A percentile compares a stretch with the other conserved stretches of the same genome.
Evolutionary conservation across 2,888 invertebrate genomes (phyloP).

Genomic region (Cheiracanthium punctorium): DNA sequence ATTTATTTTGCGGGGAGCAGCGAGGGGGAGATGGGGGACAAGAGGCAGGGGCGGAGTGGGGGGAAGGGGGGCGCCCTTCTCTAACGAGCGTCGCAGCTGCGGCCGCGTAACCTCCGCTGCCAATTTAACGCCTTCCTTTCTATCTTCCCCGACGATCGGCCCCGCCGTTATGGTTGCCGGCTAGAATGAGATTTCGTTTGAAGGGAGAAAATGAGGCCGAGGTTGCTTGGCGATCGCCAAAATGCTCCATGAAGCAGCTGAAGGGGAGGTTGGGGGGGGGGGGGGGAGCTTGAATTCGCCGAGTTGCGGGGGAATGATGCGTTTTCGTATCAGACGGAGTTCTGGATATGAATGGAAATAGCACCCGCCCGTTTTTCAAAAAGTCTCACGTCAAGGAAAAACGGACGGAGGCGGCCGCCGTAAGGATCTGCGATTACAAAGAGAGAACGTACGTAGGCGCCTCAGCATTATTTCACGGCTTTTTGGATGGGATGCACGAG

Average conservation of each 20-base stretch:
- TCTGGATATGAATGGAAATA: too few relatives aligned
- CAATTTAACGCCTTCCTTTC: constrained; percentile 68
- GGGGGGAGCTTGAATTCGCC: too few relatives aligned
- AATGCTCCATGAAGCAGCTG: background rate
- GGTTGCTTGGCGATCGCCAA: constrained; percentile 50
- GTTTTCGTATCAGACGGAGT: too few relatives aligned
- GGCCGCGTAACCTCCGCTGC: constrained; percentile 65
- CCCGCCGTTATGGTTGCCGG: constrained; percentile 43
- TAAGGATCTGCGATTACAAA: too few relatives aligned
- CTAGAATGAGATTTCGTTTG: background rate
- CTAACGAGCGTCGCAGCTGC: constrained; percentile 64
- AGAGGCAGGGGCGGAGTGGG: background rate
- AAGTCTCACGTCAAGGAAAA: too few relatives aligned
- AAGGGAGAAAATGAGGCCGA: constrained; percentile 32
- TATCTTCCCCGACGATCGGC: constrained; percentile 64
- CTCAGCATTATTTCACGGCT: too few relatives aligned
- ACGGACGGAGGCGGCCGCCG: too few relatives aligned
- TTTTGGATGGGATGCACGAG: too few relatives aligned
- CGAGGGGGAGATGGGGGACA: background rate
- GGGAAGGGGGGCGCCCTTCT: background rate
- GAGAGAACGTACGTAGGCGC: too few relatives aligned
- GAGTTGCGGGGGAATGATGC: too few relatives aligned
- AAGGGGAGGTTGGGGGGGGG: too few relatives aligned
- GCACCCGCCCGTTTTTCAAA: too few relatives aligned
- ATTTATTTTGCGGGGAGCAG: constrained; percentile 53